Percentiles rank a stretch among this genome's conserved stretches.
These are phyloP conservation scores for Sphenodon punctatus DNA, from an alignment of 2,797 vertebrate species.

Conservation along the genomic window DNA sequence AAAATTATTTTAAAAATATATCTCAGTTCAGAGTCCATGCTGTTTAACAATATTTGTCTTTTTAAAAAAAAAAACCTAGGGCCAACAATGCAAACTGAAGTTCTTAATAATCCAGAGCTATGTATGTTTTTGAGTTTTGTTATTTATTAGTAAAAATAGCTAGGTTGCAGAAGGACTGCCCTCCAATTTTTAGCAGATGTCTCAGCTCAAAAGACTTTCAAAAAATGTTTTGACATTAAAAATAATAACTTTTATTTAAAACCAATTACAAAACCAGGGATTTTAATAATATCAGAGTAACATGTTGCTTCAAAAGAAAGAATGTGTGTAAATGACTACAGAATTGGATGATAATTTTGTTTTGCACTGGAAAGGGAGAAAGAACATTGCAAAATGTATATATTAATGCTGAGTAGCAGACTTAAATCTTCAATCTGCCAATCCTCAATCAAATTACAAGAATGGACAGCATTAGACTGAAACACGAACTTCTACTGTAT, in stretches of 20 bases:
- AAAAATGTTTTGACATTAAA: neutral
- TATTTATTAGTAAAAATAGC: conserved; percentile 27
- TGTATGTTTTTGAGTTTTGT: conserved; percentile 34
- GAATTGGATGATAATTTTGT: neutral
- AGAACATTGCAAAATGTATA: conserved; percentile 13
- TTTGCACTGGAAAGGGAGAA: conserved; percentile 40
- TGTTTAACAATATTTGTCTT: conserved; percentile 20
- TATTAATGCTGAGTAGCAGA: conserved; percentile 12
- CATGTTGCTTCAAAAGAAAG: conserved; percentile 30
- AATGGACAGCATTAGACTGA: conserved; percentile 7
- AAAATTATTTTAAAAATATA: conserved; percentile 25
- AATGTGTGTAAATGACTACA: conserved; percentile 44
- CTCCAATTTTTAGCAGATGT: neutral
- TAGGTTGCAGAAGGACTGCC: neutral
- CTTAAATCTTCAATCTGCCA: conserved; percentile 12
- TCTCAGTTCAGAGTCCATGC: conserved; percentile 28
- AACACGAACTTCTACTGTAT: conserved; percentile 32
- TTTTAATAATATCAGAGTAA: conserved; percentile 28
- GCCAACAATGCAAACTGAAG: conserved; percentile 44
- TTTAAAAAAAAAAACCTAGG: conserved; percentile 40
- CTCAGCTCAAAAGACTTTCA: neutral
- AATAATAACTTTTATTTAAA: too few species aligned
- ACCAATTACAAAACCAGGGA: conserved; percentile 30
- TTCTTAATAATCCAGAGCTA: conserved; percentile 44
- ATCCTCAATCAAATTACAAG: conserved; percentile 1